Conservation (phyloP, 1,140 invertebrate species). For the Diplogasteroides magnus region DNA sequence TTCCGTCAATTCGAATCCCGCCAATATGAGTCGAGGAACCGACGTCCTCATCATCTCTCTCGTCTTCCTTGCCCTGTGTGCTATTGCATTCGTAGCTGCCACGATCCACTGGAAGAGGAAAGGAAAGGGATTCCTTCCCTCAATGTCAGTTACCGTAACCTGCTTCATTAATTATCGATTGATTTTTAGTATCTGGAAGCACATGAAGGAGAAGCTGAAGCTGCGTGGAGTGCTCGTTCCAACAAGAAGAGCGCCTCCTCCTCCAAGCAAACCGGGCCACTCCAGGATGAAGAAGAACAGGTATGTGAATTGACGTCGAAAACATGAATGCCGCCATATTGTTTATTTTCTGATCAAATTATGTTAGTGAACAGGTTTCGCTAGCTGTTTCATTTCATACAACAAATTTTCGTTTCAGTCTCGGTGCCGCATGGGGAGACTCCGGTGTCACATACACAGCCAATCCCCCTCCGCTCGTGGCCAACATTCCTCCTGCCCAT, state of each 20-base stretch:
- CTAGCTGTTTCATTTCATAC: no score
- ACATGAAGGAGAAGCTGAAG: constrained; percentile 33
- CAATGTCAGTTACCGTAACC: constrained; percentile 35
- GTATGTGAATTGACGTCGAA: no score
- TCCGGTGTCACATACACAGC: neutral
- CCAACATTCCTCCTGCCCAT: neutral
- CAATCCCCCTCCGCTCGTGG: neutral
- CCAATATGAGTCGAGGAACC: neutral
- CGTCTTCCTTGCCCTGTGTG: constrained; percentile 24
- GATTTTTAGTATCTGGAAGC: constrained; percentile 42
- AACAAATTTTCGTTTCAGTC: no score
- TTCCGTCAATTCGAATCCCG: neutral
- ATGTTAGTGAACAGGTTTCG: no score
- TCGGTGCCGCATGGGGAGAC: neutral
- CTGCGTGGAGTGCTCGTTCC: constrained; percentile 41
- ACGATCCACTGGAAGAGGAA: constrained; percentile 38
- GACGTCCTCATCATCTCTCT: constrained; percentile 39
- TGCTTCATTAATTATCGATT: constrained; percentile 1
- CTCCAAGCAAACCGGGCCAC: no score
- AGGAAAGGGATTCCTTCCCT: constrained; percentile 40
- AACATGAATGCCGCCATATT: no score
- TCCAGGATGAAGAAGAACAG: neutral
- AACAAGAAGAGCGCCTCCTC: constrained; percentile 47
- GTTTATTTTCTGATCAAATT: no score
- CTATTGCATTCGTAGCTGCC: constrained; percentile 33